phyloP scores from a whole-genome alignment of 1,140 invertebrate species.

The Harlomillsia oculata region DNA sequence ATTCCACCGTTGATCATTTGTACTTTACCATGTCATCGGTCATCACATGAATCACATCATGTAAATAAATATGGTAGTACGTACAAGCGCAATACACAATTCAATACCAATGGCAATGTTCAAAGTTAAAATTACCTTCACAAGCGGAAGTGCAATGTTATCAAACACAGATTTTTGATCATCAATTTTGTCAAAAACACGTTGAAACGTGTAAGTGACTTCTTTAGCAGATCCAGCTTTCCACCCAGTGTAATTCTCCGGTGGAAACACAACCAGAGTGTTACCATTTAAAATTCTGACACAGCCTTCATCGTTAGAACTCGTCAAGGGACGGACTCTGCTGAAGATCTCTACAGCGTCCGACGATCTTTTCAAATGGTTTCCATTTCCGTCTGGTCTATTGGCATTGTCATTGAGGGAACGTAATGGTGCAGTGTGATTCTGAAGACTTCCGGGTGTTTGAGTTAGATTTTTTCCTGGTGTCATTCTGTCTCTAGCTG shows the following conservation, averaged over 20 bases:
- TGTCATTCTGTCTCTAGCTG: no score
- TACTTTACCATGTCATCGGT: no score
- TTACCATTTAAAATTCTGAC: constrained; percentile 61
- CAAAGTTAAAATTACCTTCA: constrained; percentile 49
- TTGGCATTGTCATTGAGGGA: background rate
- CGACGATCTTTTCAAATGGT: constrained; percentile 1
- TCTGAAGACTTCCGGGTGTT: no score
- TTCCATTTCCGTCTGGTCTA: background rate
- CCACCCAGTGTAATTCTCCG: constrained; percentile 52
- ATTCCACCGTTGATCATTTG: no score
- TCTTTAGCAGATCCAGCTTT: constrained; percentile 52
- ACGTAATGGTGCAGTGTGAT: background rate
- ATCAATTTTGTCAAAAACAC: constrained; percentile 69
- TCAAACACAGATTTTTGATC: constrained; percentile 78
- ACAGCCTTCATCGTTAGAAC: constrained; percentile 50
- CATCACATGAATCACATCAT: background rate
- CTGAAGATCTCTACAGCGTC: constrained; percentile 80
- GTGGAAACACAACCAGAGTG: constrained; percentile 56
- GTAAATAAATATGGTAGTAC: no score
- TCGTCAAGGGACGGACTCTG: constrained; percentile 61
- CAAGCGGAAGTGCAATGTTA: constrained; percentile 70
- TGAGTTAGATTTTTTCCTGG: no score
- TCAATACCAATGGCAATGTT: no score
- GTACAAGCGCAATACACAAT: background rate
- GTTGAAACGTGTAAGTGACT: constrained; percentile 48